phyloP scores from a whole-genome alignment of 2,113 vertebrate species.

The Atrichornis clamosus region DNA sequence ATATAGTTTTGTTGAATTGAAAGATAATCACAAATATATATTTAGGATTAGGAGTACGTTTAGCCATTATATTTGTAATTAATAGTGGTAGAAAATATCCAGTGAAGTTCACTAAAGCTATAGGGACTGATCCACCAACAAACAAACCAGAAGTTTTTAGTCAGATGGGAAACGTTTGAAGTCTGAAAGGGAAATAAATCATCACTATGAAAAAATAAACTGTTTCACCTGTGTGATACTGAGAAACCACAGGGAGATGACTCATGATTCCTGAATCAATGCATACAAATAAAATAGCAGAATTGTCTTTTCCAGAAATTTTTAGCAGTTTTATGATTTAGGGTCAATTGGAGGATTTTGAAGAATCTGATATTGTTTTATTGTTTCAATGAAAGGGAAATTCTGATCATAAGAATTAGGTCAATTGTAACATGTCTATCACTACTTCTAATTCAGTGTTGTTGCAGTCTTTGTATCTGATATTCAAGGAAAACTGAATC shows the following conservation, averaged over 20 bases:
- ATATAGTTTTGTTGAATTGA: not conserved
- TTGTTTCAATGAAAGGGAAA: not conserved
- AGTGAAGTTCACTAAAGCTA: not conserved
- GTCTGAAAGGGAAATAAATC: constrained; percentile 50
- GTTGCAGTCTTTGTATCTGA: not conserved
- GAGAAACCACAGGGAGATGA: not conserved
- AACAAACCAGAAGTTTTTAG: constrained; percentile 41
- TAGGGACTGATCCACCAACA: constrained; percentile 25
- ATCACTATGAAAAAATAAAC: constrained; percentile 55
- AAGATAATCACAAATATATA: not conserved
- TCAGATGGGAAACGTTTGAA: constrained; percentile 47
- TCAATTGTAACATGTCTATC: not conserved
- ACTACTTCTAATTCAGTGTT: not conserved
- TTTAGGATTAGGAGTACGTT: not conserved
- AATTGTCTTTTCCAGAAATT: not conserved
- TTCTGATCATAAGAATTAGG: not conserved
- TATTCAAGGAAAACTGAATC: not conserved
- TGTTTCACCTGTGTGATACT: constrained; percentile 35
- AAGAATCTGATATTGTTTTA: not conserved
- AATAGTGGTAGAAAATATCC: not conserved
- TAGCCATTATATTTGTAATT: constrained; percentile 18
- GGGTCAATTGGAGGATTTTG: not conserved
- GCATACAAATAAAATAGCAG: not conserved
- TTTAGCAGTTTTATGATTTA: not conserved
- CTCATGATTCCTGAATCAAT: not conserved